phyloP scores from a whole-genome alignment of 1,140 invertebrate species.

The Caenorhabditis elegans region WBcel235 BX284603.4:8715001-8715500 shows the following conservation, averaged over 20 bases:
- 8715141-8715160: background rate
- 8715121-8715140: too few relatives aligned
- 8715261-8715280: background rate
- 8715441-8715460: background rate
- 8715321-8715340: background rate
- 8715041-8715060: too few relatives aligned
- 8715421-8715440: background rate
- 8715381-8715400: background rate
- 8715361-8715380: conserved; percentile 21
- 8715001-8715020: too few relatives aligned
- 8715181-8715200: too few relatives aligned
- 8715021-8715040: too few relatives aligned
- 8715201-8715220: too few relatives aligned
- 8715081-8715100: too few relatives aligned
- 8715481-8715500: conserved; percentile 33
- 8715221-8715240: background rate
- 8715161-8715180: too few relatives aligned
- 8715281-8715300: background rate
- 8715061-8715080: too few relatives aligned
- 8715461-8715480: conserved; percentile 37
- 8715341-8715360: conserved; percentile 19
- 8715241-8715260: background rate
- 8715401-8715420: conserved; percentile 37
- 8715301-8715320: background rate
- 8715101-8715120: too few relatives aligned